Base-by-base conservation (phyloP, 1,140 invertebrate genomes). In the Bombyx mandarina region DNA sequence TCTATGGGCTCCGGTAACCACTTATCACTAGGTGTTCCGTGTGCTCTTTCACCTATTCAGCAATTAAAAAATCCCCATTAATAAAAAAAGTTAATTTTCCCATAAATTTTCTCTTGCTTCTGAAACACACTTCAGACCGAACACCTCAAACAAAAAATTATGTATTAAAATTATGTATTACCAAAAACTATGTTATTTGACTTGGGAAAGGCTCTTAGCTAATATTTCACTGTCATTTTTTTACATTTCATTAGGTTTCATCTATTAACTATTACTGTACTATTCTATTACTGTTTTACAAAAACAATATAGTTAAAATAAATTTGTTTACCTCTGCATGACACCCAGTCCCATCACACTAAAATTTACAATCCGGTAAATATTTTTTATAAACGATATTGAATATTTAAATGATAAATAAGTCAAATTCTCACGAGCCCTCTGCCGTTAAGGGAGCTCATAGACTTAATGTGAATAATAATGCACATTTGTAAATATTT, bases 301-400 rank as follows among this genome's bases (percentile, higher is more conserved):
- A 46, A 8, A 22, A 51, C 6, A 52, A 45, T 50, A 22, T 12
- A 58, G 56, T 52, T 45, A 50, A 22, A 44, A 52, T 54, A 55
- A 6, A 59, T 59, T 55, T 26, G 12, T 52, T 43, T 62, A 71
- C 69, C 66, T 71, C 66, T 4, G 69, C 49, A 10, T 55, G 45
- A 43, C 69, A 71, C 43, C 53, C 51, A 6, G 69, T 66, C 51
- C 69, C 69, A 18, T 60, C 53, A 54, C 69, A 71, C 69, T 71
- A 56, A 45, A 8, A 22, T 46, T 45, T 10, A 12, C 8, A 8
- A 46, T 18, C 12, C 12, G 12, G 12, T 18, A 18, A 18, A 18
- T 18, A 18, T 18, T 18, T 18, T 18, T 46, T 26, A 10, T 10
- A 7, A 42, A 43, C 43, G 22, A 43, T 42, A 43, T 10, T 42